phyloP scores from a whole-genome alignment of 92 coral and sea anemone species.

The Metridium senile region DNA sequence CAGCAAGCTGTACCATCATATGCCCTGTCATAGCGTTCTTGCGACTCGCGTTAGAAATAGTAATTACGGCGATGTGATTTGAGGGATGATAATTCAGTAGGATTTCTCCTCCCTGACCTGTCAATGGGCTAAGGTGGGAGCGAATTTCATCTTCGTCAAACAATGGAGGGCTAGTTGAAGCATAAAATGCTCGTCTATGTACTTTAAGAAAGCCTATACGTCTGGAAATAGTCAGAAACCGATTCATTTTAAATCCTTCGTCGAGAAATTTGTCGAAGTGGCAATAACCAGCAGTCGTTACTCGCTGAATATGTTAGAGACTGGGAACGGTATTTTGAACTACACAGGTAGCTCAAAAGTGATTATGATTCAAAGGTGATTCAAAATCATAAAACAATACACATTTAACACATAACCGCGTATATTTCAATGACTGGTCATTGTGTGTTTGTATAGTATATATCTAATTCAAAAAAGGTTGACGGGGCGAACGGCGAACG shows the following conservation, averaged over 20 bases:
- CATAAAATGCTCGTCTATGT: slow-evolving; percentile 19
- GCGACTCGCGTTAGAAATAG: slow-evolving; percentile 65
- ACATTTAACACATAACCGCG: no score
- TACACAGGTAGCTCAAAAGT: no score
- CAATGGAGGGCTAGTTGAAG: slow-evolving; percentile 28
- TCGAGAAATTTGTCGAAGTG: background rate
- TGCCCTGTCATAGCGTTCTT: slow-evolving; percentile 86
- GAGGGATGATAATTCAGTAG: slow-evolving; percentile 37
- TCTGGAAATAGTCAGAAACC: background rate
- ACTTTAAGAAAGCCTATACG: background rate
- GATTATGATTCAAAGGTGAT: no score
- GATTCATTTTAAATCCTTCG: background rate
- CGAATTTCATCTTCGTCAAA: slow-evolving; percentile 64
- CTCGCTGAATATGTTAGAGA: no score
- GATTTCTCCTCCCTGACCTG: slow-evolving; percentile 65
- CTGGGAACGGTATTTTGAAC: no score
- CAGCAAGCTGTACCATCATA: slow-evolving; percentile 94
- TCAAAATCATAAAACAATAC: no score
- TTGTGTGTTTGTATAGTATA: no score
- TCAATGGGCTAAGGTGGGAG: slow-evolving; percentile 44
- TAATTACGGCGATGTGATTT: slow-evolving; percentile 64
- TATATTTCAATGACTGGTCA: no score
- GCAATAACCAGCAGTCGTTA: no score
- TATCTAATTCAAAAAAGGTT: no score
- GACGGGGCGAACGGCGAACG: no score